Percentiles rank a stretch among this genome's conserved stretches.
Conservation (phyloP, 2,797 vertebrate species). For the Esox masquinongy region DNA sequence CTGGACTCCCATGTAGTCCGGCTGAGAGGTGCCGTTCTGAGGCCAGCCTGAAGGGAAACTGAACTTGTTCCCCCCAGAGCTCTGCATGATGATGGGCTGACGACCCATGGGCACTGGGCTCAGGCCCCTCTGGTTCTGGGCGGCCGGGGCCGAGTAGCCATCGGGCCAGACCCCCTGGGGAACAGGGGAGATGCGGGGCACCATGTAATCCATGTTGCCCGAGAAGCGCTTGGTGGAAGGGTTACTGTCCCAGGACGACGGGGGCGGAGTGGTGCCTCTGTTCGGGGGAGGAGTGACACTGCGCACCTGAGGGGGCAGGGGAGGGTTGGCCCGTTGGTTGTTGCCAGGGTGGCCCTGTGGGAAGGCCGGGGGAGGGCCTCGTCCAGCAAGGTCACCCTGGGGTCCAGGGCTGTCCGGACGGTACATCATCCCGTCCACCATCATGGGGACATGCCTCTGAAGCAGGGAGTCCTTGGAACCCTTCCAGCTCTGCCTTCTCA, state of each 20-base stretch:
- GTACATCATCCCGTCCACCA: conserved; percentile 85
- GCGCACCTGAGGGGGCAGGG: conserved; percentile 87
- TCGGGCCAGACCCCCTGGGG: conserved; percentile 90
- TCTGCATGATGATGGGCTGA: conserved; percentile 96
- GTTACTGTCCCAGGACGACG: conserved; percentile 88
- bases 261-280: conserved; percentile 81
- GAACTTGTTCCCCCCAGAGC: conserved; percentile 86
- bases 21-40: conserved; percentile 84
- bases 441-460: conserved; percentile 82
- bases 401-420: conserved; percentile 88
- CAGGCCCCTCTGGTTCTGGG: conserved; percentile 88
- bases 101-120: conserved; percentile 86
- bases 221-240: conserved; percentile 91
- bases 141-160: conserved; percentile 78
- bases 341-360: conserved; percentile 81
- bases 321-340: conserved; percentile 89
- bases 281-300: conserved; percentile 91
- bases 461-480: conserved; percentile 95
- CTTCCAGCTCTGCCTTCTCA: conserved; percentile 94
- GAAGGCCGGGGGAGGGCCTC: conserved; percentile 79
- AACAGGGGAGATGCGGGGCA: conserved; percentile 90
- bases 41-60: conserved; percentile 85
- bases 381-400: conserved; percentile 78
- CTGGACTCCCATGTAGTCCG: conserved; percentile 85
- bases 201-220: conserved; percentile 92